phyloP scores from a whole-genome alignment of 2,113 vertebrate species.

The Phyllostomus discolor region DNA sequence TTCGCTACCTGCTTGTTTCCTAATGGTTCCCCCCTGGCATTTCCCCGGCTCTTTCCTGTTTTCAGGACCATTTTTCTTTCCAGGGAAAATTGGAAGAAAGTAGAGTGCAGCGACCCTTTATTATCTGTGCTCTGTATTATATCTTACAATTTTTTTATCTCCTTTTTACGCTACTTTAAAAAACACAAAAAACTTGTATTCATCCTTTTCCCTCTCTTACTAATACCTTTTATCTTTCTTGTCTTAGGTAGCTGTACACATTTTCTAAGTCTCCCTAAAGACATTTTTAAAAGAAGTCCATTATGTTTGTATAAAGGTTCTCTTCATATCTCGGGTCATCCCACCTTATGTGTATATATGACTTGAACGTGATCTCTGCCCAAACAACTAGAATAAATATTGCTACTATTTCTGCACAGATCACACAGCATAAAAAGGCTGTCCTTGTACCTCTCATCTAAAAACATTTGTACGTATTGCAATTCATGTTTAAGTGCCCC shows the following conservation, averaged over 20 bases:
- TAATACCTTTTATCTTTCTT: not conserved
- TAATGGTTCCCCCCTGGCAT: not conserved
- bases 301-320: not conserved
- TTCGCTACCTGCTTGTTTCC: not conserved
- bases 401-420: not conserved
- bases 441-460: not conserved
- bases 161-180: not conserved
- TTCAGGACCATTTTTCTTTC: slow-evolving; percentile 20
- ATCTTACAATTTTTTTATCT: not conserved
- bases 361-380: not conserved
- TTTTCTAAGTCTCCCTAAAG: slow-evolving; percentile 1
- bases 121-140: not conserved
- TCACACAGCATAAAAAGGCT: not conserved
- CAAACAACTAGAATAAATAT: not conserved
- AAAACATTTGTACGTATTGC: not conserved
- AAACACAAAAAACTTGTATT: not conserved
- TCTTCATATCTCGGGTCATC: not conserved
- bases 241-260: not conserved
- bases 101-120: not conserved
- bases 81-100: slow-evolving; percentile 23
- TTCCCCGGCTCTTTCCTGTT: not conserved
- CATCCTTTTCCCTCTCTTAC: not conserved
- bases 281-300: not conserved
- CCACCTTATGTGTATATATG: not conserved
- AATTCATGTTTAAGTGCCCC: not conserved